Evolutionary conservation across 1,140 invertebrate species (phyloP).

Genomic region (Cydia fagiglandana): DNA sequence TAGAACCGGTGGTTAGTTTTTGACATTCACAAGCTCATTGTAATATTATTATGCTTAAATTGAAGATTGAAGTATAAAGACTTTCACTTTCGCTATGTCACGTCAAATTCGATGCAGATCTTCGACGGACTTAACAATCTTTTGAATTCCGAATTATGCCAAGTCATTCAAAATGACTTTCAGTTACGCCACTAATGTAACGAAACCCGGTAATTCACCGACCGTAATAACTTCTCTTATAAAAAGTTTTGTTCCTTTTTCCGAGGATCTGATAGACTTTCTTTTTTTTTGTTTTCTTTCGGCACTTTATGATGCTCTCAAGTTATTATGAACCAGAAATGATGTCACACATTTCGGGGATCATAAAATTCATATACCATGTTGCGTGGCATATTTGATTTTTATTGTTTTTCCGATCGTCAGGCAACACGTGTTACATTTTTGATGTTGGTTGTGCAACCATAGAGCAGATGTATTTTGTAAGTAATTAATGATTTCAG

Average conservation of each 20-base stretch:
- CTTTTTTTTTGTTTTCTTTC: constrained; percentile 1
- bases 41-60: too few relatives aligned
- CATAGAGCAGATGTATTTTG: constrained; percentile 28
- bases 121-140: background rate
- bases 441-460: constrained; percentile 10
- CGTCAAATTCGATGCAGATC: background rate
- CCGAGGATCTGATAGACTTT: background rate
- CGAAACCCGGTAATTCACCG: constrained; percentile 1
- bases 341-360: constrained; percentile 32
- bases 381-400: constrained; percentile 35
- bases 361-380: constrained; percentile 28
- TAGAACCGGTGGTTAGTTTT: too few relatives aligned
- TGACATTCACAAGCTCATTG: too few relatives aligned
- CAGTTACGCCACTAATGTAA: constrained; percentile 10
- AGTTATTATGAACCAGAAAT: constrained; percentile 30
- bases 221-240: constrained; percentile 5
- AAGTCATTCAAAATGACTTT: constrained; percentile 19
- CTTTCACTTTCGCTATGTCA: background rate
- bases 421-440: constrained; percentile 29
- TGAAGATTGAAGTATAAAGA: too few relatives aligned
- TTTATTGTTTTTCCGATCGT: constrained; percentile 43
- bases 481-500: constrained; percentile 30
- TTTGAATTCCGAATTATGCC: background rate
- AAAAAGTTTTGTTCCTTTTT: constrained; percentile 28
- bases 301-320: constrained; percentile 28